Evolutionary conservation across 2,797 vertebrate genomes (phyloP).

Genomic region (Tragelaphus eurycerus): DNA sequence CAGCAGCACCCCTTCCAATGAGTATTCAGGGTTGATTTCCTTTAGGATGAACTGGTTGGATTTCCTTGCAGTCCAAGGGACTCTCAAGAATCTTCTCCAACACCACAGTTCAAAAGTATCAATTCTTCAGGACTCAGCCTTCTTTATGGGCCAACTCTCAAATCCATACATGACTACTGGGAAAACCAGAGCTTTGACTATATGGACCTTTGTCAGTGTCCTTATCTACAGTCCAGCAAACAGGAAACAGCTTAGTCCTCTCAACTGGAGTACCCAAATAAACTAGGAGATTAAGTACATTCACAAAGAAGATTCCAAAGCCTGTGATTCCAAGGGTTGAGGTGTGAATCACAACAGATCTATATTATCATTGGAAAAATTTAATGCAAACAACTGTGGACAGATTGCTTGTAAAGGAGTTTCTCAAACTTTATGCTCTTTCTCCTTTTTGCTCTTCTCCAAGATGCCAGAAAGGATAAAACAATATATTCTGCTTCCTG

Average conservation of each 20-base stretch:
- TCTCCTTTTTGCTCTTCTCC: too few relatives aligned
- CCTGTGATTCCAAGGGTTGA: neutral
- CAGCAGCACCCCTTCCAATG: neutral
- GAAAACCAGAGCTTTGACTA: neutral
- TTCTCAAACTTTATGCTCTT: neutral
- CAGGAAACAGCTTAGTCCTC: neutral
- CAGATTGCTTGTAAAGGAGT: neutral
- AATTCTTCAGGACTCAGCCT: neutral
- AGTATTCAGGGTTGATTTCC: neutral
- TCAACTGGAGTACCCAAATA: neutral
- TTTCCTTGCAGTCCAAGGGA: neutral
- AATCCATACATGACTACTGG: neutral
- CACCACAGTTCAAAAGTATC: neutral
- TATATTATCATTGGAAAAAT: neutral
- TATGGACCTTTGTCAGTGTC: neutral
- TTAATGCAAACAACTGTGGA: neutral
- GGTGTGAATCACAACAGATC: neutral
- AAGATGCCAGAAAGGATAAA: neutral
- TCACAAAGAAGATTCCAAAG: neutral
- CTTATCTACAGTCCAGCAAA: neutral
- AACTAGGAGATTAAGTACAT: neutral
- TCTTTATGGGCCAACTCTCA: neutral
- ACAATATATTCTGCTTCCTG: neutral
- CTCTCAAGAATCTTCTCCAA: neutral
- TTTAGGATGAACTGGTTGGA: neutral